Percentiles rank a stretch among this genome's conserved stretches.
Evolutionary conservation across 1,140 invertebrate species (phyloP).

Genomic region (Adoxophyes honmai): DNA sequence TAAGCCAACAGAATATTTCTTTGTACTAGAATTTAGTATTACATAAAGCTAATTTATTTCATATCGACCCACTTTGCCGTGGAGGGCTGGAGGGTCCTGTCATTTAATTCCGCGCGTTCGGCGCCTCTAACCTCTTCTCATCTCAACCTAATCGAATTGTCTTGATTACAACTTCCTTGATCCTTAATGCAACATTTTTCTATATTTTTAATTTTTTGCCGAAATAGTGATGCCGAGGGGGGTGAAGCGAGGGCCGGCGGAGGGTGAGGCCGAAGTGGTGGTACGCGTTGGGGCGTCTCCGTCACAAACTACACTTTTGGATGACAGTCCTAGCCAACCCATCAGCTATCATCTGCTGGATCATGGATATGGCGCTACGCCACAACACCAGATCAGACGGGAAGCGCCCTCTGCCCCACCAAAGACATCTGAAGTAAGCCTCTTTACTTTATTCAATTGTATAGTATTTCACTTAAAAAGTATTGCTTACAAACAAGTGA

Average conservation of each 20-base stretch:
- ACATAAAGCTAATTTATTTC: constrained; percentile 49
- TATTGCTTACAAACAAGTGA: too few species aligned
- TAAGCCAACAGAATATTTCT: constrained; percentile 56
- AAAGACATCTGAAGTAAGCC: constrained; percentile 73
- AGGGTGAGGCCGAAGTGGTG: constrained; percentile 69
- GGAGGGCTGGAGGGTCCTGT: constrained; percentile 66
- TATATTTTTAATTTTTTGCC: constrained; percentile 33
- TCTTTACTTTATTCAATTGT: background rate
- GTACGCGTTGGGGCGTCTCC: constrained; percentile 68
- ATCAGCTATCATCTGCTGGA: constrained; percentile 88
- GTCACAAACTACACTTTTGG: constrained; percentile 63
- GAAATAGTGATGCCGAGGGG: constrained; percentile 74
- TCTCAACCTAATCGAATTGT: constrained; percentile 74
- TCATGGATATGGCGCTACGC: constrained; percentile 90
- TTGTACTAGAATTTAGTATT: constrained; percentile 44
- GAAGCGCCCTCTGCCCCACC: constrained; percentile 72
- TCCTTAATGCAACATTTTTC: constrained; percentile 28
- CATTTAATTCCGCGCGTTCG: constrained; percentile 70
- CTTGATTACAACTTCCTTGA: constrained; percentile 42
- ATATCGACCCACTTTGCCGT: constrained; percentile 67
- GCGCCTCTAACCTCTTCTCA: constrained; percentile 74
- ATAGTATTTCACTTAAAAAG: background rate
- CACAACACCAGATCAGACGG: constrained; percentile 83
- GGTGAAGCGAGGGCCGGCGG: constrained; percentile 73
- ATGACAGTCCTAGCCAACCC: constrained; percentile 72